phyloP scores from a whole-genome alignment of 35 echinoderm and acorn worm genomes.

The Antedon bifida region DNA sequence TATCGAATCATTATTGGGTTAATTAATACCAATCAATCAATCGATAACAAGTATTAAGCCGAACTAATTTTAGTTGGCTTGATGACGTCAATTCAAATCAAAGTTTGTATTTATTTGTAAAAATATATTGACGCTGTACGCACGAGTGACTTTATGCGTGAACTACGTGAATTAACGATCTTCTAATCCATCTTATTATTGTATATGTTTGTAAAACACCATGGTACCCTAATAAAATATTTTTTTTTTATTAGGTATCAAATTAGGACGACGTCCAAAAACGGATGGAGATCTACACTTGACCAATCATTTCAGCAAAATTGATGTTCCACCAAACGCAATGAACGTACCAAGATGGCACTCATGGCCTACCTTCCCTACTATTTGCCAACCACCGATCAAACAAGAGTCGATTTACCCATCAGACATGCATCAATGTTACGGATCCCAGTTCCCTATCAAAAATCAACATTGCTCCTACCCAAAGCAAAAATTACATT shows the following conservation, averaged over 20 bases:
- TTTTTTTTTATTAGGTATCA: slow-evolving; percentile 57
- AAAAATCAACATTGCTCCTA: neutral
- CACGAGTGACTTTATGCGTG: too few relatives aligned
- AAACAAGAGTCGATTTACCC: neutral
- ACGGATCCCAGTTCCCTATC: neutral
- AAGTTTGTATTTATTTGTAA: too few relatives aligned
- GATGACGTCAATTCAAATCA: too few relatives aligned
- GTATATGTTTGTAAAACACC: too few relatives aligned
- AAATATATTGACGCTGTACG: too few relatives aligned
- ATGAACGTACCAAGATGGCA: neutral
- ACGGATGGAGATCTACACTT: slow-evolving; percentile 39
- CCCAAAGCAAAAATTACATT: neutral
- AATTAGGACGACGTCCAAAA: slow-evolving; percentile 83
- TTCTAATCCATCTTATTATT: too few relatives aligned
- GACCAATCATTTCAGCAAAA: neutral
- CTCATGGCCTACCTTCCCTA: neutral
- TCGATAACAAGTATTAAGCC: too few relatives aligned
- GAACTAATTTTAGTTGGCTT: too few relatives aligned
- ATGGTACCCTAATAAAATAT: too few relatives aligned
- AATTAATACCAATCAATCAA: neutral
- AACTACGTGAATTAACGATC: too few relatives aligned
- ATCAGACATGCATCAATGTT: neutral
- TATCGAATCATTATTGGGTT: neutral
- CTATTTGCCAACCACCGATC: neutral
- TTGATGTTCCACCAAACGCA: neutral